Conservation (phyloP, 2,888 invertebrate species). For the Mactromeris polynyma region DNA sequence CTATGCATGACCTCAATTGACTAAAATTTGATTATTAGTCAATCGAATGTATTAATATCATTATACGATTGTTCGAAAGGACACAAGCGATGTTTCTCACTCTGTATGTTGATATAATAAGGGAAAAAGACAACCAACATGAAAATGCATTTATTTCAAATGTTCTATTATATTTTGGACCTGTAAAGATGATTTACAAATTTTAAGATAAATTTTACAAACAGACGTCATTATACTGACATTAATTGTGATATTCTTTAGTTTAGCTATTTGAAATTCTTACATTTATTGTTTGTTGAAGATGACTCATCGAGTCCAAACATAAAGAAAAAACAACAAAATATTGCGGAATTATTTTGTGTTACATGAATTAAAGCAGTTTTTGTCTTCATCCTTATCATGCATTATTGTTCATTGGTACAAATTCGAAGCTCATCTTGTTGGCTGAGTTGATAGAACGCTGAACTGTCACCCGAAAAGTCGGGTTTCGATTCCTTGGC, state of each 20-base stretch:
- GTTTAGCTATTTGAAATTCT: background rate
- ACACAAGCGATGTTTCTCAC: background rate
- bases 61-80: background rate
- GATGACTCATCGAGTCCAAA: background rate
- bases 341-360: too few species aligned
- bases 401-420: too few species aligned
- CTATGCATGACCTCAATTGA: background rate
- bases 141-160: background rate
- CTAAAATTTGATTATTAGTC: background rate
- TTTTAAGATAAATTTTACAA: background rate
- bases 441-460: too few species aligned
- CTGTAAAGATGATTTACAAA: background rate
- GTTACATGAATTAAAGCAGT: too few species aligned
- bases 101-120: background rate
- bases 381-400: too few species aligned
- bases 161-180: background rate
- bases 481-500: too few species aligned
- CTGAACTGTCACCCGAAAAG: too few species aligned
- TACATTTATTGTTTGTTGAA: background rate
- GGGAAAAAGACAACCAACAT: background rate
- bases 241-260: background rate
- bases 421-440: too few species aligned
- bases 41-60: background rate
- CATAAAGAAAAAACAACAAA: background rate
- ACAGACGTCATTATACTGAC: background rate